Conservation (phyloP, 2,113 vertebrate species). For the Rattus norvegicus region GRCr8 NC_086035.1:40031501-40032000, state of each 20-base stretch:
- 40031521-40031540: not conserved
- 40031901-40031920: not conserved
- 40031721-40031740: not conserved
- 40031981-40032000: too few relatives aligned
- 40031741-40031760: too few relatives aligned
- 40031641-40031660: not conserved
- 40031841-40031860: not conserved
- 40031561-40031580: not conserved
- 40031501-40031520: constrained; percentile 23
- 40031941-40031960: not conserved
- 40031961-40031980: not conserved
- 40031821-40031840: not conserved
- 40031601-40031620: not conserved
- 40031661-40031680: not conserved
- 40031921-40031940: not conserved
- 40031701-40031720: not conserved
- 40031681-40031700: not conserved
- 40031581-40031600: not conserved
- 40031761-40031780: not conserved
- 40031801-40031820: not conserved
- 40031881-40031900: not conserved
- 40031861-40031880: not conserved
- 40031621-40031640: not conserved
- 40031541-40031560: constrained; percentile 27
- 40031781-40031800: not conserved